Conservation (phyloP, 2,113 vertebrate species). For the Chitala chitala region DNA sequence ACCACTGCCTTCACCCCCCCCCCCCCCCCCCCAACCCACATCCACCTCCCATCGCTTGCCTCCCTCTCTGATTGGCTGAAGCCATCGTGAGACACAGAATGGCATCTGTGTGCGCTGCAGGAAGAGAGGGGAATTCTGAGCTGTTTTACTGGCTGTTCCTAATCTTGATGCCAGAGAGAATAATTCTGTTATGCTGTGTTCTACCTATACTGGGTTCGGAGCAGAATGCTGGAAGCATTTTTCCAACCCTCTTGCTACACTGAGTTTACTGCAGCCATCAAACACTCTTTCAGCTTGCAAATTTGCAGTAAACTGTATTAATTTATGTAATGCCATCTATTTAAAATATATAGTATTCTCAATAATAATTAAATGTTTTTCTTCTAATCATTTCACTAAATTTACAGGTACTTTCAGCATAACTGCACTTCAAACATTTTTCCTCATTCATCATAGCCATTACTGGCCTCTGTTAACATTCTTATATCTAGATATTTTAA, state of each 20-base stretch:
- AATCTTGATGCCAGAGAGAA: slow-evolving; percentile 12
- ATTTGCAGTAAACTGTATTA: background rate
- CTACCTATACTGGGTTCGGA: background rate
- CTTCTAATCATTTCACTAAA: no score
- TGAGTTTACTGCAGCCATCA: background rate
- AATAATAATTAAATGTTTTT: no score
- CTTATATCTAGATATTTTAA: no score
- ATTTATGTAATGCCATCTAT: background rate
- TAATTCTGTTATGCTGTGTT: background rate
- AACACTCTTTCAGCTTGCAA: no score
- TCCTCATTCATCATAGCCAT: no score
- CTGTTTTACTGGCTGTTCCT: slow-evolving; percentile 11
- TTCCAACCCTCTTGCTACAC: background rate
- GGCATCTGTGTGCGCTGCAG: slow-evolving; percentile 12
- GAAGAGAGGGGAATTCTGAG: background rate
- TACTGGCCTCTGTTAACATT: no score
- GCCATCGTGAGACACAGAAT: background rate
- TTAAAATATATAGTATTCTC: no score
- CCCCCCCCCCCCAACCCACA: background rate
- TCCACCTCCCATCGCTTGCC: background rate
- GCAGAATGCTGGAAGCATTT: background rate
- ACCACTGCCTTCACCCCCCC: background rate
- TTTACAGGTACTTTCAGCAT: no score
- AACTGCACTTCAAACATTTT: no score
- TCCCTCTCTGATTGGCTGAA: background rate